phyloP scores from a whole-genome alignment of 2,797 vertebrate genomes.

The Phaenicophaeus curvirostris region DNA sequence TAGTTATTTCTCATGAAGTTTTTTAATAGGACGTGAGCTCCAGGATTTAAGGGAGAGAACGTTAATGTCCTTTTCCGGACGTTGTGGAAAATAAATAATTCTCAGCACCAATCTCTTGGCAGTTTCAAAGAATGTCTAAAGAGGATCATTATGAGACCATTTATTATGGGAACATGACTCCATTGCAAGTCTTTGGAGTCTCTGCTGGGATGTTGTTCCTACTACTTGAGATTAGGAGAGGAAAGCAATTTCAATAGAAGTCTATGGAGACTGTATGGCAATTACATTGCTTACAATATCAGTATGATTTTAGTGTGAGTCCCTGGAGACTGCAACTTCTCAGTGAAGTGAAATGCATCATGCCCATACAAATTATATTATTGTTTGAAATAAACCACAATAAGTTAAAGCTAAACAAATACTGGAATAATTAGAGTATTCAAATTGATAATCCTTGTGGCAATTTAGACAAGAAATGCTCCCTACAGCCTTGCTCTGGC shows the following conservation, averaged over 20 bases:
- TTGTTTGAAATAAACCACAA: slow-evolving; percentile 47
- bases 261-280: slow-evolving; percentile 61
- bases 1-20: slow-evolving; percentile 72
- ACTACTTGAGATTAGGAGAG: slow-evolving; percentile 68
- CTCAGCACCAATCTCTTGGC: slow-evolving; percentile 62
- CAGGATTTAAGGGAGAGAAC: slow-evolving; percentile 65
- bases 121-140: slow-evolving; percentile 68
- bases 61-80: slow-evolving; percentile 68
- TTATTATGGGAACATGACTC: slow-evolving; percentile 63
- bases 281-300: slow-evolving; percentile 65
- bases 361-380: slow-evolving; percentile 57
- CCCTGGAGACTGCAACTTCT: slow-evolving; percentile 46
- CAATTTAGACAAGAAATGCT: neutral
- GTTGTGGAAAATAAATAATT: slow-evolving; percentile 67
- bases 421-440: neutral
- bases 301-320: slow-evolving; percentile 51
- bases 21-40: slow-evolving; percentile 39
- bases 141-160: slow-evolving; percentile 69
- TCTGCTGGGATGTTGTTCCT: slow-evolving; percentile 69
- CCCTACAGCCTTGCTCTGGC: neutral
- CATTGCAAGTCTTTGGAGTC: slow-evolving; percentile 65
- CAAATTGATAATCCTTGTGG: neutral
- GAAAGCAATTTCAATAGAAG: slow-evolving; percentile 70
- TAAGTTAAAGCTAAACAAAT: slow-evolving; percentile 25
- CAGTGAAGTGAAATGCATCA: slow-evolving; percentile 48